These are phyloP conservation scores for Eulacestoma nigropectus DNA, from an alignment of 2,113 vertebrate species.

Conservation along the genomic window DNA sequence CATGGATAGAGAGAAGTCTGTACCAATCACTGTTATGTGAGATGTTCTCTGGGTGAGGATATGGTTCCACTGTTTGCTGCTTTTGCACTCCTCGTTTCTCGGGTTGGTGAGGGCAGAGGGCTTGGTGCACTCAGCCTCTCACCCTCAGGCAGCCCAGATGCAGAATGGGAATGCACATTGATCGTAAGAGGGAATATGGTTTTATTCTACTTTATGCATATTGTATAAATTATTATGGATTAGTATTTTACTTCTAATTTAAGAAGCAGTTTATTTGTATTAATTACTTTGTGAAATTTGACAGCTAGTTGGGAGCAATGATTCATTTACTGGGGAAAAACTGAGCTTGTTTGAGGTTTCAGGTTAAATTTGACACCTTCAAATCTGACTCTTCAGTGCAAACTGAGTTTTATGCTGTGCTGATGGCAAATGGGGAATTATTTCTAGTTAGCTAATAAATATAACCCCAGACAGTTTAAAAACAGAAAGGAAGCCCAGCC, in stretches of 20 bases:
- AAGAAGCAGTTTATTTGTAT: neutral
- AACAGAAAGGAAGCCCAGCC: neutral
- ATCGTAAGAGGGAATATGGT: neutral
- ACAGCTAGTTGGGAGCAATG: neutral
- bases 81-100: neutral
- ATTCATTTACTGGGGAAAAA: neutral
- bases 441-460: neutral
- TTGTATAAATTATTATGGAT: neutral
- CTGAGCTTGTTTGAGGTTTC: neutral
- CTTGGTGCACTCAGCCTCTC: neutral
- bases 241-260: neutral
- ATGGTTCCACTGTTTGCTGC: neutral
- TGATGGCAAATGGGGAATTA: neutral
- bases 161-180: neutral
- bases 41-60: neutral
- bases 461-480: neutral
- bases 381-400: neutral
- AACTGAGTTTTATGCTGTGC: neutral
- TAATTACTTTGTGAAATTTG: neutral
- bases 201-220: neutral
- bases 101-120: neutral
- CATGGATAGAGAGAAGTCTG: neutral
- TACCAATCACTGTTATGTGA: neutral
- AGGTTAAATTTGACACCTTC: neutral
- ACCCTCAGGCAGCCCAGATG: rapidly evolving